Percentiles rank a stretch among this genome's conserved stretches.
These are phyloP conservation scores for Platygyra sinensis DNA, from an alignment of 64 coral and sea anemone species.

Conservation along the genomic window DNA sequence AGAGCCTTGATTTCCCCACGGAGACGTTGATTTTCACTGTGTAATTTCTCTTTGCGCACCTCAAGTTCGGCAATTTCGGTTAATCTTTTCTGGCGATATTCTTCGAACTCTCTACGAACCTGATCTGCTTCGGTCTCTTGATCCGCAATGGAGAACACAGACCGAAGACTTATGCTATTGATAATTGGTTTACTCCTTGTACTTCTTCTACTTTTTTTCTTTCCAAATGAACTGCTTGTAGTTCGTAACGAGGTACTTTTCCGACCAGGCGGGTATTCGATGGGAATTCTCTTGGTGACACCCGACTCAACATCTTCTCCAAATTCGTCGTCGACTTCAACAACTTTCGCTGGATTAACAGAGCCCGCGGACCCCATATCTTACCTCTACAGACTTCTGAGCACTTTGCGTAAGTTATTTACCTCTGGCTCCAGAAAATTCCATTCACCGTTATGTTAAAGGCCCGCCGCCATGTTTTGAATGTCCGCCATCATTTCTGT, in stretches of 20 bases:
- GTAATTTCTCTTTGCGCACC: slow-evolving; percentile 52
- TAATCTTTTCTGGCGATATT: slow-evolving; percentile 14
- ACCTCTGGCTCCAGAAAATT: background rate
- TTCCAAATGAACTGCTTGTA: slow-evolving; percentile 69
- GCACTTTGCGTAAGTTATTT: background rate
- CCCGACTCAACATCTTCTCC: slow-evolving; percentile 25
- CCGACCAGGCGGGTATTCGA: slow-evolving; percentile 36
- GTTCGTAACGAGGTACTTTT: slow-evolving; percentile 34
- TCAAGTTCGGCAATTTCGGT: slow-evolving; percentile 56
- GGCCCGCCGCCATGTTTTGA: background rate
- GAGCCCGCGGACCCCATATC: slow-evolving; percentile 63
- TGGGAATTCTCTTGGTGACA: slow-evolving; percentile 49
- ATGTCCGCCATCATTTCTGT: slow-evolving; percentile 3
- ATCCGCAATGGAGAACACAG: slow-evolving; percentile 50
- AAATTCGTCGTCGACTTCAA: slow-evolving; percentile 37
- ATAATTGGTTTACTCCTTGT: slow-evolving; percentile 52
- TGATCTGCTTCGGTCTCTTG: slow-evolving; percentile 37
- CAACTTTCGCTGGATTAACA: background rate
- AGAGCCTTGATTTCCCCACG: slow-evolving; percentile 75
- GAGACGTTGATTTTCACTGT: slow-evolving; percentile 69
- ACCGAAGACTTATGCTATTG: slow-evolving; percentile 77
- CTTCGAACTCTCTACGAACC: slow-evolving; percentile 50
- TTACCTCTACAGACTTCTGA: background rate
- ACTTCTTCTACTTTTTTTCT: slow-evolving; percentile 52
- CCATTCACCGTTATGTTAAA: background rate